Conservation (phyloP, 2,888 invertebrate genomes). For the Chamaedrilus cognettii region DNA sequence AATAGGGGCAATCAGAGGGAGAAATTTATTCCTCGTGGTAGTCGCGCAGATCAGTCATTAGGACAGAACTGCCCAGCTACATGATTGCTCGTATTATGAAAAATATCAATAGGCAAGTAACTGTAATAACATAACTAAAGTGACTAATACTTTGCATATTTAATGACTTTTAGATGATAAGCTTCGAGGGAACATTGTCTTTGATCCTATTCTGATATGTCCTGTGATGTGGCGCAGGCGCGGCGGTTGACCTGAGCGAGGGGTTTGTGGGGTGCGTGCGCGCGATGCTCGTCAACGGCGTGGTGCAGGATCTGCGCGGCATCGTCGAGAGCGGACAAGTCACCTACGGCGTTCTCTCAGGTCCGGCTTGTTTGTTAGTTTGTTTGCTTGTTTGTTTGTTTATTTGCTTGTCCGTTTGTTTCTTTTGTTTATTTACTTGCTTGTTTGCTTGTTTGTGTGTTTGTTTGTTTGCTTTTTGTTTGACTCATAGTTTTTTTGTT, state of each 20-base stretch:
- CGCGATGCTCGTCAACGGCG: conserved; percentile 84
- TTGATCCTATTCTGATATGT: neutral
- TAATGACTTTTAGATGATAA: neutral
- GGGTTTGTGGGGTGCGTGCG: conserved; percentile 95
- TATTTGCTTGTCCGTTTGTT: too few species aligned
- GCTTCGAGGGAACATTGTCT: neutral
- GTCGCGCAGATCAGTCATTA: too few species aligned
- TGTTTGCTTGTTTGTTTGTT: too few species aligned
- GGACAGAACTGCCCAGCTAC: too few species aligned
- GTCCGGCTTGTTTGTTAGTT: too few species aligned
- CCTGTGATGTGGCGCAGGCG: conserved; percentile 52
- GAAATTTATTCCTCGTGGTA: too few species aligned
- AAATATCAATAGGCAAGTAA: neutral
- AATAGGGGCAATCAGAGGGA: too few species aligned
- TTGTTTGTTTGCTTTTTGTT: too few species aligned
- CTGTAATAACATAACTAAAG: neutral
- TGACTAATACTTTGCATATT: neutral
- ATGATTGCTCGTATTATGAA: too few species aligned
- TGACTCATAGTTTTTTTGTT: too few species aligned
- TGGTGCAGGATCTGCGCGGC: conserved; percentile 75
- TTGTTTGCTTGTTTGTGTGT: too few species aligned
- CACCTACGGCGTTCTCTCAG: conserved; percentile 62
- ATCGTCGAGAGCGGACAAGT: conserved; percentile 68
- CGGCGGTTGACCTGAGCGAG: conserved; percentile 82
- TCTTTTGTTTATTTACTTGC: too few species aligned